Conservation (phyloP, 2,113 vertebrate genomes). For the Menura novaehollandiae region DNA sequence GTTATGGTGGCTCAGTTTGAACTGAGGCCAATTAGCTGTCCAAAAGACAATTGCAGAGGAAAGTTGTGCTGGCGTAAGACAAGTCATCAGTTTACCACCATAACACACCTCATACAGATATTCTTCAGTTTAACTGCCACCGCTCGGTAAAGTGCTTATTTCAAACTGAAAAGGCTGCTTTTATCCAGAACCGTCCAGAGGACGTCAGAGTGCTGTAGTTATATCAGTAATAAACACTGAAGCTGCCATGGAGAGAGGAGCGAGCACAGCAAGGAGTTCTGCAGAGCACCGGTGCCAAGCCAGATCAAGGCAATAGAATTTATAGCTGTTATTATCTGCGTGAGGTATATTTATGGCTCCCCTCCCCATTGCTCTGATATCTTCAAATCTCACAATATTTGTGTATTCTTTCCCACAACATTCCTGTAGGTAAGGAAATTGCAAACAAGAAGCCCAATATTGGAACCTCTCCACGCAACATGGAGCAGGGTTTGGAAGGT, state of each 20-base stretch:
- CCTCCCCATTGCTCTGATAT: neutral
- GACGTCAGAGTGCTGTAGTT: neutral
- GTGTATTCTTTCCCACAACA: constrained; percentile 16
- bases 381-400: constrained; percentile 42
- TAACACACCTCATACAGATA: neutral
- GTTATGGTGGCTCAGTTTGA: neutral
- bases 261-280: neutral
- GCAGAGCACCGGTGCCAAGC: neutral
- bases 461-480: neutral
- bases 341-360: constrained; percentile 42
- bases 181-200: neutral
- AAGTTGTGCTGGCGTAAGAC: neutral
- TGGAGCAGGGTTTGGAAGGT: neutral
- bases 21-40: neutral
- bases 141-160: neutral
- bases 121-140: neutral
- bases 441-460: neutral
- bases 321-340: neutral
- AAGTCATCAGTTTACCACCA: neutral
- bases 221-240: neutral
- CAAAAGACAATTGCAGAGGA: neutral
- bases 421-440: constrained; percentile 36
- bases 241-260: neutral
- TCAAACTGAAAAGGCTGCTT: neutral
- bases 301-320: constrained; percentile 44